Evolutionary conservation across 1,140 invertebrate species (phyloP).

Genomic region (Drosophila arizonae): DNA sequence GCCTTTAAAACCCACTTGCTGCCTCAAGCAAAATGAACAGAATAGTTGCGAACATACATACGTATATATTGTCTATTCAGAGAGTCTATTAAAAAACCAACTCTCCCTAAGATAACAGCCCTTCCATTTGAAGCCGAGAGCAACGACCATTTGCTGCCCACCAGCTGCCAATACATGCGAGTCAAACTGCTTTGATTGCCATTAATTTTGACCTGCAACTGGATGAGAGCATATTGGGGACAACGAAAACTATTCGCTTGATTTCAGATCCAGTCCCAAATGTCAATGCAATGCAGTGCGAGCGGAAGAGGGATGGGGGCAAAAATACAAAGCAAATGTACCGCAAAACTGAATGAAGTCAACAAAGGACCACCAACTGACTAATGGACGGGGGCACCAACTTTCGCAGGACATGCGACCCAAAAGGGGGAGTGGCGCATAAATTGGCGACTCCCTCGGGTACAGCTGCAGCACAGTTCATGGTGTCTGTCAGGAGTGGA

Average conservation of each 20-base stretch:
- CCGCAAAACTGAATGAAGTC: constrained; percentile 80
- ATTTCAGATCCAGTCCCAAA: constrained; percentile 30
- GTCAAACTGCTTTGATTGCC: constrained; percentile 33
- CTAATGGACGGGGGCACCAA: constrained; percentile 52
- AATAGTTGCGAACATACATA: not conserved
- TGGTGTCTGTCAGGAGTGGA: constrained; percentile 2
- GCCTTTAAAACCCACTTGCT: not conserved
- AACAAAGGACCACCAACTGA: constrained; percentile 70
- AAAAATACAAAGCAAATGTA: constrained; percentile 79
- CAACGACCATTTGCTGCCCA: constrained; percentile 24
- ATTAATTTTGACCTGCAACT: constrained; percentile 27
- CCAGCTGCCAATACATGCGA: constrained; percentile 13
- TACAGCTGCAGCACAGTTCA: constrained; percentile 20
- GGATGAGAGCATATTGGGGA: constrained; percentile 73
- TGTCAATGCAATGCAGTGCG: constrained; percentile 30
- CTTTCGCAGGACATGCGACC: constrained; percentile 13
- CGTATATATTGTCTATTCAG: not conserved
- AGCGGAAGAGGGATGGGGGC: constrained; percentile 55
- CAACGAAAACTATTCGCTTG: constrained; percentile 44
- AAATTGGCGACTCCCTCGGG: constrained; percentile 80
- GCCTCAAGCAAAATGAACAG: constrained; percentile 1
- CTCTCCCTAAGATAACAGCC: not conserved
- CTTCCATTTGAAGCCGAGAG: constrained; percentile 14
- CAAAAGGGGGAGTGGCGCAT: constrained; percentile 66
- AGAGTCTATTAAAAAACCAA: no score